Base-by-base conservation (phyloP, 2,797 vertebrate genomes). In the Odontamblyopus rebecca region DNA sequence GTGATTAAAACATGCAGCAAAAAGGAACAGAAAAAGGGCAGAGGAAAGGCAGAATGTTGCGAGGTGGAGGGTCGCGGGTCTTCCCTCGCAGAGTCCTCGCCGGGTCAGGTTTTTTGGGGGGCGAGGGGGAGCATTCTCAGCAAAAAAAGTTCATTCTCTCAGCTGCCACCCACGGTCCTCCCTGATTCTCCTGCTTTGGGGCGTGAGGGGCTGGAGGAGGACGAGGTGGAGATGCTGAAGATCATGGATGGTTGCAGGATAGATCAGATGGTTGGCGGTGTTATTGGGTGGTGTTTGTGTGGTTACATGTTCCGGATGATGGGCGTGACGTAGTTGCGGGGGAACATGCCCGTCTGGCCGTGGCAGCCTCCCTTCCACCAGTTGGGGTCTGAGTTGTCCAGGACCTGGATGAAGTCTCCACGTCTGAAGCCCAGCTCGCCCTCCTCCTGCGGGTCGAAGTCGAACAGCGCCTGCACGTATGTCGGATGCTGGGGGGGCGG, bases 331-430 rank as follows among this genome's bases (percentile, higher is more conserved):
- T 99, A 99, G 91, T 99, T 99, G 92, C 97, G 97, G 54, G 98
- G 98, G 90, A 99, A 99, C 97, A 99, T 99, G 94, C 98, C 98
- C 72, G 96, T 98, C 81, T 96, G 96, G 89, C 96, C 93, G 1
- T 98, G 97, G 92, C 97, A 99, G 50, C 95, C 96, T 78, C 98
- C 98, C 88, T 99, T 99, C 98, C 98, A 96, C 95, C 95, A 96
- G 89, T 96, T 96, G 91, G 96, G 96, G 89, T 98, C 96, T 64
- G 97, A 97, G 94, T 97, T 97, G 94, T 98, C 96, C 91, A 98
- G 95, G 88, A 97, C 97, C 79, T 97, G 96, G 92, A 99, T 99
- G 93, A 98, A 98, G 91, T 99, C 97, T 78, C 97, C 97, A 0
- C 97, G 96, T 64, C 97, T 94, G 90, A 99, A 98, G 69, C 97